phyloP scores from a whole-genome alignment of 2,888 invertebrate species.

The Sturmia bella region DNA sequence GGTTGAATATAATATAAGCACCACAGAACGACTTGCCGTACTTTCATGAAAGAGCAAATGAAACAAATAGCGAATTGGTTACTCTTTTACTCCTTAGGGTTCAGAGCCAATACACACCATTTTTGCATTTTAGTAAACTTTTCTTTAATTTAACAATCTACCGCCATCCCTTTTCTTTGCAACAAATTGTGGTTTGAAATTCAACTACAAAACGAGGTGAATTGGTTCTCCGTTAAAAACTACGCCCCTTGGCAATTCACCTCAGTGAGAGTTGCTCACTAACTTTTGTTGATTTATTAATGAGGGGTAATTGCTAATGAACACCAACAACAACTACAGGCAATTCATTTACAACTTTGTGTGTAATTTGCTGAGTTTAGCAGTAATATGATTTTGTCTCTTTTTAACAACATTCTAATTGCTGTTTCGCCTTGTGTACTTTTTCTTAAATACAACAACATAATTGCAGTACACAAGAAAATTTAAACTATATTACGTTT shows the following conservation, averaged over 20 bases:
- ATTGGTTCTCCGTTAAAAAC: slow-evolving; percentile 46
- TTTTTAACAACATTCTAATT: slow-evolving; percentile 62
- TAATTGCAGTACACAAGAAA: slow-evolving; percentile 28
- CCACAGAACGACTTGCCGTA: not conserved
- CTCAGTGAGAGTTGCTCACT: not conserved
- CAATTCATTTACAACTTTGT: slow-evolving; percentile 19
- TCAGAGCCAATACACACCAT: slow-evolving; percentile 41
- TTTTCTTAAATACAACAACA: slow-evolving; percentile 11
- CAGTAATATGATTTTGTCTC: slow-evolving; percentile 50
- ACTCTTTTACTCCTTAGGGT: not conserved
- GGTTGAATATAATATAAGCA: slow-evolving; percentile 32
- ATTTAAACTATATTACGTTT: slow-evolving; percentile 56
- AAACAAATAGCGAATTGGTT: not conserved
- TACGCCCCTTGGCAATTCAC: slow-evolving; percentile 52
- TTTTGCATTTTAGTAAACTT: slow-evolving; percentile 38
- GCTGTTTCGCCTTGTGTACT: slow-evolving; percentile 13
- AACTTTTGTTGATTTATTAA: not conserved
- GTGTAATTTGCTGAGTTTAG: not conserved
- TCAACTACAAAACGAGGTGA: slow-evolving; percentile 34
- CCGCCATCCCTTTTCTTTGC: not conserved
- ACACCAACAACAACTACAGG: slow-evolving; percentile 22
- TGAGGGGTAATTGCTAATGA: slow-evolving; percentile 37
- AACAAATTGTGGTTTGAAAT: not conserved
- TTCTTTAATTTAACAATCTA: not conserved
- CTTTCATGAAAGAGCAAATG: not conserved